A percentile compares a stretch with the other conserved stretches of the same genome.
These are phyloP conservation scores for Chroicocephalus ridibundus DNA, from an alignment of 2,113 vertebrate genomes.

Conservation along the genomic window DNA sequence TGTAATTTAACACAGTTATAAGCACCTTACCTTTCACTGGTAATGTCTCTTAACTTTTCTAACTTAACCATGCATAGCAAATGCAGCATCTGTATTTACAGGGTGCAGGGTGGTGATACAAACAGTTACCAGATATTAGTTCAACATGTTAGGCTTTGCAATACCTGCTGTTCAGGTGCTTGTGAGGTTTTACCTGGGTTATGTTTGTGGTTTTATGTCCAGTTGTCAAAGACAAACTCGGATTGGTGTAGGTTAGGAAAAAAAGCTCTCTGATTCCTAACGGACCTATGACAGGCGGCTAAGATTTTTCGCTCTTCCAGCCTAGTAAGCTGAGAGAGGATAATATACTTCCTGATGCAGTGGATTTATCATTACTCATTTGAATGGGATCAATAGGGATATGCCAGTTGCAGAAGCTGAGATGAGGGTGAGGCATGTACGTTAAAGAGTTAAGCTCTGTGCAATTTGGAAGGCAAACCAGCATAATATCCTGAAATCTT, in stretches of 20 bases:
- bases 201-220: neutral
- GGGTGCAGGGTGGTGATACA: neutral
- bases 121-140: neutral
- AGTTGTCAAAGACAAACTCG: neutral
- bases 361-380: neutral
- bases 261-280: neutral
- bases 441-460: neutral
- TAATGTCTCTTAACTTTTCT: neutral
- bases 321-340: neutral
- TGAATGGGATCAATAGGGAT: neutral
- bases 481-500: neutral
- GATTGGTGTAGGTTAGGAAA: neutral
- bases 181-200: neutral
- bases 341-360: neutral
- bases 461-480: neutral
- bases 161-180: neutral
- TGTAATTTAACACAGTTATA: neutral
- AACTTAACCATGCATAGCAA: neutral
- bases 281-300: neutral
- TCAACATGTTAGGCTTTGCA: neutral
- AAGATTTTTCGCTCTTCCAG: neutral
- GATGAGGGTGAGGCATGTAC: neutral
- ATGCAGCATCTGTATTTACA: neutral
- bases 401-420: neutral
- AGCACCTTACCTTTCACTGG: neutral